Base-by-base conservation (phyloP, 2,797 vertebrate genomes). In the Bufotes viridis region DNA sequence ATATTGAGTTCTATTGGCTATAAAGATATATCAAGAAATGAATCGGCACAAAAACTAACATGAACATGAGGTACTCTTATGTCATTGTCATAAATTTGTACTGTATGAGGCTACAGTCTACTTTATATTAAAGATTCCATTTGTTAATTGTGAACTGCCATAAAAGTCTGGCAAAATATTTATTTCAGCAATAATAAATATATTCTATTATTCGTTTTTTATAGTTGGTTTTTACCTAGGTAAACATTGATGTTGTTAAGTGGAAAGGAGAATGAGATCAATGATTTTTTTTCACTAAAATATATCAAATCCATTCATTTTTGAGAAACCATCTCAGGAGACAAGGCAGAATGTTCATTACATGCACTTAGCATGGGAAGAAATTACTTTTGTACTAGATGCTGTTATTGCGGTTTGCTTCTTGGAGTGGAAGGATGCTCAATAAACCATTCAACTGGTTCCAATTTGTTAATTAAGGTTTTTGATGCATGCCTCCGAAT, bases 371-470 rank as follows among this genome's bases (percentile, higher is more conserved):
- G 63, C 26, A 85, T 65, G 78, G 58, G 26, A 15, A 88, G 69
- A 69, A 80, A 89, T 86, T 58, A 78, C 60, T 81, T 85, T 85
- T 42, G 49, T 76, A 70, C 88, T 76, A 20, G 79, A 74, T 89
- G 70, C 51, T 78, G 70, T 86, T 82, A 57, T 86, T 61, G 34
- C 74, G 65, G 69, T 85, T 86, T 86, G 88, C 79, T 89, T 58
- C 84, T 69, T 24, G 88, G 76, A 81, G 78, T 89, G 84, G 84
- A 89, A 89, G 67, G 79, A 89, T 89, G 88, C 88, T 89, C 84
- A 89, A 89, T 89, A 89, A 89, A 89, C 84, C 88, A 89, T 89
- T 89, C 88, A 89, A 57, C 78, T 89, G 84, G 79, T 89, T 84
- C 84, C 84, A 89, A 82, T 78, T 84, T 86, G 88, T 89, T 89